Percentiles rank a stretch among this genome's conserved stretches.
Conservation (phyloP, 2,113 vertebrate species). For the Scomber japonicus region DNA sequence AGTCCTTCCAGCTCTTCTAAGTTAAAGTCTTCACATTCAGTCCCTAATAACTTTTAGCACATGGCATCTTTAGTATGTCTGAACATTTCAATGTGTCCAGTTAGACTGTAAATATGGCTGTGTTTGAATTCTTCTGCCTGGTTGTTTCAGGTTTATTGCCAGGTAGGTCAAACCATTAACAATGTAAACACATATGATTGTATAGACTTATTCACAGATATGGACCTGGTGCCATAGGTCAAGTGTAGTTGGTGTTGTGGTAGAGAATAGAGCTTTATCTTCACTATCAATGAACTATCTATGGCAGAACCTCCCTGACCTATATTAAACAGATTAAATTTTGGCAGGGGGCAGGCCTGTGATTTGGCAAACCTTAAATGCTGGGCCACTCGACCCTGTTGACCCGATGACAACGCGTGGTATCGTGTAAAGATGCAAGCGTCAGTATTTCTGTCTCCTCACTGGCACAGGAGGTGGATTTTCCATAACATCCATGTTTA, state of each 20-base stretch:
- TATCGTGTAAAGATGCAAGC: constrained; percentile 79
- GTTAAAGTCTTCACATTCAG: background rate
- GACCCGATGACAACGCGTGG: constrained; percentile 76
- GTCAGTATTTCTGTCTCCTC: constrained; percentile 80
- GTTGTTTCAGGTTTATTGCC: constrained; percentile 25
- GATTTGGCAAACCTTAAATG: constrained; percentile 74
- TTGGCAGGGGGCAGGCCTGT: constrained; percentile 63
- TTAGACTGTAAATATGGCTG: background rate
- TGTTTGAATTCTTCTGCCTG: constrained; percentile 2
- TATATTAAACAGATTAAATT: constrained; percentile 64
- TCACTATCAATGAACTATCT: constrained; percentile 52
- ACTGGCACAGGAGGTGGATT: constrained; percentile 78
- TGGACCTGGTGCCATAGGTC: constrained; percentile 27
- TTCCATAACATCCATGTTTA: constrained; percentile 83
- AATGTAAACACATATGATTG: constrained; percentile 17
- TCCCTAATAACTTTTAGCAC: background rate
- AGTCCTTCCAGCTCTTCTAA: background rate
- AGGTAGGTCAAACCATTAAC: background rate
- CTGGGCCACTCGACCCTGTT: constrained; percentile 75
- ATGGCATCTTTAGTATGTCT: constrained; percentile 4
- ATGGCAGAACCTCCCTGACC: constrained; percentile 59
- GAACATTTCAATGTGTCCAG: constrained; percentile 1
- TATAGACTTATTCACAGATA: constrained; percentile 34
- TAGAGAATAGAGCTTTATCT: constrained; percentile 38
- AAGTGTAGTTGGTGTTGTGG: constrained; percentile 32